Conservation (phyloP, 2,888 invertebrate species). For the Caenorhabditis sp. region DNA sequence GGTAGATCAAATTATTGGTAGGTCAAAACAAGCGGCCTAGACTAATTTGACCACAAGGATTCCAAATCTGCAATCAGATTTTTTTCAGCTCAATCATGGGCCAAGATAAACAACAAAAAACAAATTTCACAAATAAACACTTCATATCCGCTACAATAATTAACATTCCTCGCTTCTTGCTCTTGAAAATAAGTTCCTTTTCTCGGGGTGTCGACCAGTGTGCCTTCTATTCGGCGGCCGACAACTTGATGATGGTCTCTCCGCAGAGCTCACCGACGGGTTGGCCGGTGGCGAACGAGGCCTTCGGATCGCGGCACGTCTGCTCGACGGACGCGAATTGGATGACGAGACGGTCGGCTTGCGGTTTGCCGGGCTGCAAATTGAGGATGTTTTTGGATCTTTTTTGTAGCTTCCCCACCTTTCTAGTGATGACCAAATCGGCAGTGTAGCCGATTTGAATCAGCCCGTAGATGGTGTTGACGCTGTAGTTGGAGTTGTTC, state of each 20-base stretch:
- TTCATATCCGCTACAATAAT: too few relatives aligned
- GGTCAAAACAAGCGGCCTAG: too few relatives aligned
- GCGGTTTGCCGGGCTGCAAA: slow-evolving; percentile 59
- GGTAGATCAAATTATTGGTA: too few relatives aligned
- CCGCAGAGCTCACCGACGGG: slow-evolving; percentile 62
- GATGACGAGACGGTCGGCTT: slow-evolving; percentile 65
- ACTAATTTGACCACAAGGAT: too few relatives aligned
- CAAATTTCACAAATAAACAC: too few relatives aligned
- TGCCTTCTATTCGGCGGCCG: slow-evolving; percentile 67
- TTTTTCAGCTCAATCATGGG: too few relatives aligned
- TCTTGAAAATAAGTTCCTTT: too few relatives aligned
- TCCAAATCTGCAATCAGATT: too few relatives aligned
- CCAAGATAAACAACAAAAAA: too few relatives aligned
- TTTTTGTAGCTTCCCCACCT: slow-evolving; percentile 5
- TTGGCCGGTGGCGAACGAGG: slow-evolving; percentile 52
- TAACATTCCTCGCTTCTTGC: too few relatives aligned
- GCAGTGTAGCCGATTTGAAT: slow-evolving; percentile 67
- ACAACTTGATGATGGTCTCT: slow-evolving; percentile 69
- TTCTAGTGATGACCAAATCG: slow-evolving; percentile 65
- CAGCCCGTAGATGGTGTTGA: slow-evolving; percentile 60
- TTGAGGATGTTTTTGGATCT: background rate
- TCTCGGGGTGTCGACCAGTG: too few relatives aligned
- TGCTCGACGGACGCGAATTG: slow-evolving; percentile 65
- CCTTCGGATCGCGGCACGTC: slow-evolving; percentile 56
- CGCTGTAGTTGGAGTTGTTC: slow-evolving; percentile 77